A percentile compares a stretch with the other conserved stretches of the same genome.
These are phyloP conservation scores for Micropoecilia bifurca DNA, from an alignment of 2,797 vertebrate species.

Conservation along the genomic window DNA sequence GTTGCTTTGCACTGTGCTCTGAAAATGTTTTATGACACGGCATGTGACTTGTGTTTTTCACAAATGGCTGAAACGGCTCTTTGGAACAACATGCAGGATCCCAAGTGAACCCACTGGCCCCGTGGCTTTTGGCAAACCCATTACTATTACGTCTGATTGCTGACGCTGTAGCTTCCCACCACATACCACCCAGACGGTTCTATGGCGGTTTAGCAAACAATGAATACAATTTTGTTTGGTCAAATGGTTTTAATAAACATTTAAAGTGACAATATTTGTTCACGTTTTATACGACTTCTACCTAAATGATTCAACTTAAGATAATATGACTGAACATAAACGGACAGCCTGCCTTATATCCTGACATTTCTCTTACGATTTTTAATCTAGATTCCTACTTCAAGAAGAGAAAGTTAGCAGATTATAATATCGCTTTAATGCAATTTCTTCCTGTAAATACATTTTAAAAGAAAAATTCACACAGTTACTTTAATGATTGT, in stretches of 20 bases:
- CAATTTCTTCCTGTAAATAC: neutral
- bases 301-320: neutral
- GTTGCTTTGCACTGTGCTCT: conserved; percentile 27
- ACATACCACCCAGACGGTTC: neutral
- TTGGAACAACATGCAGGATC: conserved; percentile 34
- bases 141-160: conserved; percentile 43
- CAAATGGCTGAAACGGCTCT: conserved; percentile 50
- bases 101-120: conserved; percentile 42
- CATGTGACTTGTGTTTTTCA: conserved; percentile 35
- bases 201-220: neutral
- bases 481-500: neutral
- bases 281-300: neutral
- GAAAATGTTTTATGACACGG: conserved; percentile 23
- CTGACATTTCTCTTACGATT: neutral
- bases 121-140: conserved; percentile 49
- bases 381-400: neutral
- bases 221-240: neutral
- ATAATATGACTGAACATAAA: neutral
- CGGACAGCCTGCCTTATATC: neutral
- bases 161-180: neutral
- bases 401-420: neutral
- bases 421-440: neutral
- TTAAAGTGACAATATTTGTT: neutral
- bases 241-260: neutral
- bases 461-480: neutral